phyloP scores from a whole-genome alignment of 2,888 invertebrate genomes.

The Nysson spinosus region DNA sequence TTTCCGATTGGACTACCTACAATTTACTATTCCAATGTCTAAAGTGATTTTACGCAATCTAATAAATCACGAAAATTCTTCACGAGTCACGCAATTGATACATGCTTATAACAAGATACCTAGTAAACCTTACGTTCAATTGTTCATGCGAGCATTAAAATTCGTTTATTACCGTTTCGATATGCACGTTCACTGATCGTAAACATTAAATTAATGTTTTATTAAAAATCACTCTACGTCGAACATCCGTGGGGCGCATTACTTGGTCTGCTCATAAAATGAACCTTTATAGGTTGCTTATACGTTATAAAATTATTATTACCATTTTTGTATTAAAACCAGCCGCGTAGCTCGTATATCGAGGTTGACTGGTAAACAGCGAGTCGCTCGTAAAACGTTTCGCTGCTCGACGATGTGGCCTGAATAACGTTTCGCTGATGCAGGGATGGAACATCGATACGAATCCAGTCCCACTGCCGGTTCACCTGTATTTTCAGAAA shows the following conservation, averaged over 20 bases:
- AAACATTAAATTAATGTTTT: conserved; percentile 16
- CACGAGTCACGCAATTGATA: no score
- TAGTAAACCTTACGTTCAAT: no score
- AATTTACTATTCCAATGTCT: no score
- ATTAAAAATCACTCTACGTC: conserved; percentile 36
- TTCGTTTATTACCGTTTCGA: no score
- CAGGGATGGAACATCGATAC: neutral
- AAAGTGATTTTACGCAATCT: no score
- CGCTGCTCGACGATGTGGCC: neutral
- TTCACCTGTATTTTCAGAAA: conserved; percentile 9
- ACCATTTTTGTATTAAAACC: conserved; percentile 17
- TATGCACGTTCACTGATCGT: neutral
- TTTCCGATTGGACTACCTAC: no score
- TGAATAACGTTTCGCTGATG: neutral
- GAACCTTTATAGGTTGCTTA: conserved; percentile 29
- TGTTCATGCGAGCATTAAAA: no score
- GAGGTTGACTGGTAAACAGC: conserved; percentile 8
- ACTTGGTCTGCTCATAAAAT: conserved; percentile 25
- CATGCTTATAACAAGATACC: no score
- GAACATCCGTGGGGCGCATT: conserved; percentile 21
- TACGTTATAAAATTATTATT: conserved; percentile 41
- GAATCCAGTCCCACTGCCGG: neutral
- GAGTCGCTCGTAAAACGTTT: conserved; percentile 18
- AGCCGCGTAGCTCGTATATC: neutral
- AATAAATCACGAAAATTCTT: no score